Base-by-base conservation (phyloP, 2,113 vertebrate species). In the Phyllostomus discolor region DNA sequence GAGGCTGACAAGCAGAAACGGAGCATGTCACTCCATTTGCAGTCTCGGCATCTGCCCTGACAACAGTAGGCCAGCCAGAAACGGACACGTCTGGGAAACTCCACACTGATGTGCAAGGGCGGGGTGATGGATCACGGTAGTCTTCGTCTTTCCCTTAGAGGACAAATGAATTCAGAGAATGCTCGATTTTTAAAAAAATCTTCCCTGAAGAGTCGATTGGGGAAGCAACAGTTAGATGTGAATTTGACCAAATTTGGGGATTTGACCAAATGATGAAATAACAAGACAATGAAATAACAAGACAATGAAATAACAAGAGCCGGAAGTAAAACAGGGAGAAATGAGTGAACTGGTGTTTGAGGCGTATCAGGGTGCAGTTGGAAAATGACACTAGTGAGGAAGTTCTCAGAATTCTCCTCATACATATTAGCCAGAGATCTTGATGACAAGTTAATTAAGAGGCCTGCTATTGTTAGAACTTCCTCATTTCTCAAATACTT, bases 381-480 rank as follows among this genome's bases (percentile, higher is more conserved):
- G 8, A 66, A 66, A 88, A 52, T 81, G 67, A 54, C 16, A 43
- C 1, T 31, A 69, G 15, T 2, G 48, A 38, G 19, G 10, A 28
- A 17, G 31, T 94, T 96, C 70, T 76, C 94, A 66, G 57, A 96
- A 83, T 70, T 84, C n/a, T 38, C 62, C 17, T 86, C 52, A 16
- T 14, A 22, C 19, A 43, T 16, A 48, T 57, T 81, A 35, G 33
- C 52, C 70, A 88, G 38, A 80, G 11, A 38, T 10, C 59, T 46
- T 22, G 33, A 88, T 1, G 5, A 90, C 17, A 92, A 10, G 17
- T 48, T 78, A 72, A 48, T 82, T 48, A 66, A 64, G 10, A 87
- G 81, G 76, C 31, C 48, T 57, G 41, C 26, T 28, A 59, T 75
- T 87, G 78, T 83, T 24, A 84, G 33, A 89, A 88, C 28, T 41